Conservation (phyloP, 2,113 vertebrate genomes). For the Anas platyrhynchos region DNA sequence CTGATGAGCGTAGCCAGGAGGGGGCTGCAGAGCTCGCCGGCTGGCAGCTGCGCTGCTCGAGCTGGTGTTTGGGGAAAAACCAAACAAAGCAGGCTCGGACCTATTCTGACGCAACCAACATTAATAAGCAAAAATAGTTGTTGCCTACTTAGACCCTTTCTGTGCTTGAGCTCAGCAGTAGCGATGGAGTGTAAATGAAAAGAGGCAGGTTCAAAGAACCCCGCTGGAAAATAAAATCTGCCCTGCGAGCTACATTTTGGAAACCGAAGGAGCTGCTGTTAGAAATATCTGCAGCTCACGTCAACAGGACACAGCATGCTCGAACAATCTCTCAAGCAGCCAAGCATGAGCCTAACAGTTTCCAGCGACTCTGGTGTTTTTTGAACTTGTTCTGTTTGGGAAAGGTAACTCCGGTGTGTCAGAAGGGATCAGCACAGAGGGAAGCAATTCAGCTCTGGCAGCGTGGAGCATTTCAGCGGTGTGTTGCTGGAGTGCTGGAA, state of each 20-base stretch:
- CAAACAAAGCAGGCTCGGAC: rapidly evolving
- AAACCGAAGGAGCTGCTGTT: background rate
- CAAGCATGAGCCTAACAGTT: background rate
- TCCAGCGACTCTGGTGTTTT: background rate
- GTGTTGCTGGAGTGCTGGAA: background rate
- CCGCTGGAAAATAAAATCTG: background rate
- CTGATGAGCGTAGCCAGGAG: conserved; percentile 4
- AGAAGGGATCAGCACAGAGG: background rate
- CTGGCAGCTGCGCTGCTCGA: rapidly evolving
- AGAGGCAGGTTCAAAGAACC: background rate
- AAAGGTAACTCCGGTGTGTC: background rate
- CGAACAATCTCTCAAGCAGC: background rate
- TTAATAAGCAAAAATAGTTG: background rate
- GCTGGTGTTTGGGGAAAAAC: background rate
- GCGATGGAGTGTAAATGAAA: background rate
- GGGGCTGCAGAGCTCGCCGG: conserved; percentile 21
- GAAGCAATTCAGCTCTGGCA: rapidly evolving
- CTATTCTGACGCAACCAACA: background rate
- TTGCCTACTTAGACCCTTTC: background rate
- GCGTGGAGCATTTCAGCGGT: rapidly evolving
- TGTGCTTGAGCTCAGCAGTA: background rate
- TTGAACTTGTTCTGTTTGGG: background rate
- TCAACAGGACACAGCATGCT: background rate
- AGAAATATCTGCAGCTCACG: background rate
- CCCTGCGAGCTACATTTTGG: background rate